Evolutionary conservation across 1,140 invertebrate species (phyloP).

Genomic region (Chrysoperla carnea): DNA sequence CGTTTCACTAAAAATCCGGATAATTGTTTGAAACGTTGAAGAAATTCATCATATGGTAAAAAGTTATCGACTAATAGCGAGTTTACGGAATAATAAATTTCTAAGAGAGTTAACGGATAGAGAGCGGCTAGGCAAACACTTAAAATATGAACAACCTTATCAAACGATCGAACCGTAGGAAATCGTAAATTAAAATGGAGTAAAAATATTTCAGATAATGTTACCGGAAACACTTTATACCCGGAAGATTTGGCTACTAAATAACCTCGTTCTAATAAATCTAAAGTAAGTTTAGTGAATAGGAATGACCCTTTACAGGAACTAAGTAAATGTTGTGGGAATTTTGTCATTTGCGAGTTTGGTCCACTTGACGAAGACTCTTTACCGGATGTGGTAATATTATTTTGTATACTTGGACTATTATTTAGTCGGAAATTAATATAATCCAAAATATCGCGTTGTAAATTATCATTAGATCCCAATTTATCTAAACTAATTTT

Average conservation of each 20-base stretch:
- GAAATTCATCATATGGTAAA: conserved; percentile 77
- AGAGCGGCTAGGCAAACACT: conserved; percentile 79
- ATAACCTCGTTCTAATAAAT: conserved; percentile 82
- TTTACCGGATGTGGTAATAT: conserved; percentile 53
- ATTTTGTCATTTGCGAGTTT: conserved; percentile 43
- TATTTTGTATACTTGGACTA: conserved; percentile 62
- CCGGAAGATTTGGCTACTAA: conserved; percentile 84
- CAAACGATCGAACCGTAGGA: conserved; percentile 75
- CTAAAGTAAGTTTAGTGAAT: conserved; percentile 81
- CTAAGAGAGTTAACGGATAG: conserved; percentile 74
- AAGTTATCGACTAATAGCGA: conserved; percentile 57
- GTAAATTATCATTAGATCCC: conserved; percentile 45
- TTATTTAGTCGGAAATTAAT: conserved; percentile 64
- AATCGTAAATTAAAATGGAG: conserved; percentile 87
- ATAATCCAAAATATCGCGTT: conserved; percentile 74
- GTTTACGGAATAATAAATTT: conserved; percentile 90
- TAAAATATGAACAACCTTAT: conserved; percentile 71
- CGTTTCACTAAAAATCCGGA: conserved; percentile 75
- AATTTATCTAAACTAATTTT: conserved; percentile 48
- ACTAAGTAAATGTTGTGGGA: conserved; percentile 67
- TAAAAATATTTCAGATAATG: conserved; percentile 80
- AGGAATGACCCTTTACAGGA: conserved; percentile 79
- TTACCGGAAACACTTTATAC: conserved; percentile 84
- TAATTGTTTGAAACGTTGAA: conserved; percentile 66
- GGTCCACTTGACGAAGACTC: conserved; percentile 46